A percentile compares a stretch with the other conserved stretches of the same genome.
phyloP scores from a whole-genome alignment of 2,888 invertebrate species.

The Branchipolynoe longqiensis region DNA sequence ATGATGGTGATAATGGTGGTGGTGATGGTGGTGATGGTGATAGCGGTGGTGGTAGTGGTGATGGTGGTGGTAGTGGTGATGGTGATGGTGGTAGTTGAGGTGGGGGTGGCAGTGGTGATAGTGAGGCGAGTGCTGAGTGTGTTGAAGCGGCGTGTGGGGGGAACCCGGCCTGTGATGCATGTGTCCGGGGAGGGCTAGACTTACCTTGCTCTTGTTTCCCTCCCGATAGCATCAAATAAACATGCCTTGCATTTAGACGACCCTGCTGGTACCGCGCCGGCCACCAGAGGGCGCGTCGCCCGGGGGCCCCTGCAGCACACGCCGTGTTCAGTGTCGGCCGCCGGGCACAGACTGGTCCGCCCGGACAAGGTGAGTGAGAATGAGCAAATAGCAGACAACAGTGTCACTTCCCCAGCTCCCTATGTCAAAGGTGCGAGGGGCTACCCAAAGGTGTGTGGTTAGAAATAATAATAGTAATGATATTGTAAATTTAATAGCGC shows the following conservation, averaged over 20 bases:
- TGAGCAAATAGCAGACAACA: slow-evolving; percentile 10
- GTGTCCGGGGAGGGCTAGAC: slow-evolving; percentile 22
- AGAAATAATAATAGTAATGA: too few species aligned
- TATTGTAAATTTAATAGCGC: too few species aligned
- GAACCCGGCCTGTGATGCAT: background rate
- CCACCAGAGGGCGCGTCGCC: background rate
- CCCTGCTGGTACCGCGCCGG: background rate
- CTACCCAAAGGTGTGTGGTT: too few species aligned
- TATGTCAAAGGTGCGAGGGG: background rate
- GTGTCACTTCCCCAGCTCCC: background rate
- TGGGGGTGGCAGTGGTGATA: too few species aligned
- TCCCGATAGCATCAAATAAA: slow-evolving; percentile 46
- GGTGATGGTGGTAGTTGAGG: too few species aligned
- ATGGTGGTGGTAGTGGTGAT: too few species aligned
- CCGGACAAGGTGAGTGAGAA: background rate
- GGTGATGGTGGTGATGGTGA: too few species aligned
- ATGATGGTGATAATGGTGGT: too few species aligned
- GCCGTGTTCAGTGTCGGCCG: background rate
- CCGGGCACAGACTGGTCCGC: background rate
- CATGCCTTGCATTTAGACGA: slow-evolving; percentile 54
- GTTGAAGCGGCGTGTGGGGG: too few species aligned
- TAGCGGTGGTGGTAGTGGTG: too few species aligned
- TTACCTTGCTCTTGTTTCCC: slow-evolving; percentile 39
- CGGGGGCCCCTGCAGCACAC: background rate
- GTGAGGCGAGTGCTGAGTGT: too few species aligned